Base-by-base conservation (phyloP, 2,888 invertebrate genomes). In the Drosophila neoperkinsi region DNA sequence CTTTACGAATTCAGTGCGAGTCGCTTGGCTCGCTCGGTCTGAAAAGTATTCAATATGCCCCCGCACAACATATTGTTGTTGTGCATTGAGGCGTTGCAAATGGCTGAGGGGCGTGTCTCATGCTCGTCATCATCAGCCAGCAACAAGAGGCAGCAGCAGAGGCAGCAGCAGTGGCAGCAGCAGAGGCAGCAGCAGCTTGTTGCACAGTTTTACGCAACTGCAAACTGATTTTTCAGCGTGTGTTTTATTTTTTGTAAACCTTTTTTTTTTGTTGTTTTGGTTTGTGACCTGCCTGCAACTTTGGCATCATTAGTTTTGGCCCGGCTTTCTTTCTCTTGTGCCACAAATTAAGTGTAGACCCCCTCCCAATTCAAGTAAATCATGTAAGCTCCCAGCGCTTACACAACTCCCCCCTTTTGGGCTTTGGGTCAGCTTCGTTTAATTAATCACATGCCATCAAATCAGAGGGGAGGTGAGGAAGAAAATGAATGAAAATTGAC, bases 71-170 rank as follows among this genome's bases (percentile, higher is more conserved):
- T 61, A 63, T 41, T 76, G 82, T 74, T 74, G 56, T 53, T 81
- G 90, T 90, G 89, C 91, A 90, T 83, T 88, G 82, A 89, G 79
- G 81, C 91, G 90, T 91, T 87, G 76, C 87, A 83, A 90, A 81
- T 79, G 90, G 72, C 68, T 71, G 58, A 18, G 88, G 79, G 89
- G 90, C 88, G 88, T 90, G 91, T 83, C 87, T 82, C 83, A 74
- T 85, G 87, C 75, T 88, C 91, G 82, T 86, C 87, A 85, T 79
- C 80, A 65, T 64, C 69, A 73, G 31, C 79, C 60, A 52, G 28
- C 64, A 52, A 51, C 63, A 71, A 46, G 13, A 1, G 13, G 6
- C 64, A 52, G 52, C 58, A 70, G 28, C 61, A 66, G 36, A 21
- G 65, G 51, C 65, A 62, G 46, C 21, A 25, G 25, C 25, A 25